A percentile compares a stretch with the other conserved stretches of the same genome.
phyloP scores from a whole-genome alignment of 2,113 vertebrate species.

The Loxodonta africana region DNA sequence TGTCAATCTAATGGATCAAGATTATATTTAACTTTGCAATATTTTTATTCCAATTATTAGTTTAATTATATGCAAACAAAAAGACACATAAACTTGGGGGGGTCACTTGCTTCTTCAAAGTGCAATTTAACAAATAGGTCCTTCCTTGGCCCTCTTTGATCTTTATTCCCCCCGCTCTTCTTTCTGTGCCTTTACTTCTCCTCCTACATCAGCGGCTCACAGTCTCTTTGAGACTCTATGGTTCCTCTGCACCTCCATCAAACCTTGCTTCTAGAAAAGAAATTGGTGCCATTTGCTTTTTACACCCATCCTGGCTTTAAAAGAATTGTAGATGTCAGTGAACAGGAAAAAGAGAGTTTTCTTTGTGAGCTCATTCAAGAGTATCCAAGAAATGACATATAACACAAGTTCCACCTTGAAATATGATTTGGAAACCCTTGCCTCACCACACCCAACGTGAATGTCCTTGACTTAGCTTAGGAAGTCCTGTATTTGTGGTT shows the following conservation, averaged over 20 bases:
- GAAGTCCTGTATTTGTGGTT: slow-evolving; percentile 46
- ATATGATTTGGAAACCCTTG: background rate
- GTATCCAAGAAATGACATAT: background rate
- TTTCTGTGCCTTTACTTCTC: background rate
- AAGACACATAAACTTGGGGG: background rate
- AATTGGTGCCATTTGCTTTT: background rate
- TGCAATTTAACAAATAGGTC: background rate
- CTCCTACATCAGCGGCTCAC: background rate
- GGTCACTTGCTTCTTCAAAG: background rate
- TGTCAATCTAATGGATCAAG: slow-evolving; percentile 75
- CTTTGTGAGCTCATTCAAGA: background rate
- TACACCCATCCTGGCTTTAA: background rate
- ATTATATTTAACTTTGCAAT: slow-evolving; percentile 66
- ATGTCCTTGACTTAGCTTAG: slow-evolving; percentile 16
- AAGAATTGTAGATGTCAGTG: slow-evolving; percentile 32
- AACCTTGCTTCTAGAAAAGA: slow-evolving; percentile 32
- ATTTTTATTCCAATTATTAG: slow-evolving; percentile 30
- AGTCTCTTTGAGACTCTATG: background rate
- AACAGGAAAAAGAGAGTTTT: slow-evolving; percentile 39
- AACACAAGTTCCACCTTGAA: background rate
- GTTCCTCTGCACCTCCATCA: background rate
- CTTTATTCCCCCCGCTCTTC: background rate
- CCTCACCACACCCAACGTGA: background rate
- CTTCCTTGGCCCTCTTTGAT: background rate
- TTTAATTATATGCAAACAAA: slow-evolving; percentile 34